Evolutionary conservation across 2,888 invertebrate species (phyloP), one percentile per base, ranked within the genome.

Genomic region (Mongoloraphidia duomilia): DNA sequence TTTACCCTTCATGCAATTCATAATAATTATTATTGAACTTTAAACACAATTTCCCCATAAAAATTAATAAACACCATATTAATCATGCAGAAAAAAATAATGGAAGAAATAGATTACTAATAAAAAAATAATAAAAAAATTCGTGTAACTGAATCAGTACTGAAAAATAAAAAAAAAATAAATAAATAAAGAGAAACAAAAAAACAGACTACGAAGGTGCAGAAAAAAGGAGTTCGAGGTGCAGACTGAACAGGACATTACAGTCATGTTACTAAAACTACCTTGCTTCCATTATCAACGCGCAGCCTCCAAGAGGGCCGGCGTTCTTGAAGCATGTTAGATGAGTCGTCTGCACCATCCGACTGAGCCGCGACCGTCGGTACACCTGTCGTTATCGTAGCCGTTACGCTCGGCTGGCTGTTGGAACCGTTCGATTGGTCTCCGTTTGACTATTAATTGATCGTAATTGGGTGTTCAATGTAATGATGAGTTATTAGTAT

Each of bases 291-390:
- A 69, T 87, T 85, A 76, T 91, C 90, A 70, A 90, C 83, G 67
- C 85, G 81, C 63, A 92, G 77, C 68, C 91, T 81, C 92, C 92
- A 92, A 59, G 91, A 91, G 40, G 92, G 91, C 64, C 91, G 82
- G 59, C 90, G 79, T 70, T 91, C 91, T 58, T 75, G 75, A 57
- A 69, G 62, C 10, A 55, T 53, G 35, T 54, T 55, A 39, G 62
- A 58, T 50, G 61, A 61, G 52, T 64, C 63, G 26, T 49, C 53
- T 34, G 49, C 50, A 47, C 52, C 41, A 48, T 44, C 9, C 37
- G 49, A 41, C 48, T 46, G 36, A 48, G 46, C 41, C 44, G 47
- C 46, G n/a, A 46, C 55, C 46, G 71, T 69, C 41, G 74, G 68
- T 56, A 70, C 68, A 57, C 73, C 73, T 55, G 70, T 71, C 60